Base-by-base conservation (phyloP, 2,113 vertebrate genomes). In the Ctenodactylus gundi region DNA sequence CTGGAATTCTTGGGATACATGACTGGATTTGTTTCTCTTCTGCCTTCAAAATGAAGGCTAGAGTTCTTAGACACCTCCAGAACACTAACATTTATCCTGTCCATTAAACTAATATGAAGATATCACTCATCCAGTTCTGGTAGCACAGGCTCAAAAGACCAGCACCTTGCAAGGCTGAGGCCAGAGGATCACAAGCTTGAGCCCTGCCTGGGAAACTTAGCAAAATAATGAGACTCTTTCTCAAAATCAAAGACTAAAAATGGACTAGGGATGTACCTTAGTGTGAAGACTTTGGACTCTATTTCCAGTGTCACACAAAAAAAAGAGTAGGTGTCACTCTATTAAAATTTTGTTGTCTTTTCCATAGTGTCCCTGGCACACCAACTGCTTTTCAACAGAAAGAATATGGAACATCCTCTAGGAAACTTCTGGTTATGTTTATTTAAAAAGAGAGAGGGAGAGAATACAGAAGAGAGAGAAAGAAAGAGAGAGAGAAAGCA, bases 381-480 rank as follows among this genome's bases (percentile, higher is more conserved):
- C 58, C 87, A 70, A 96, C 86, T 89, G 51, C 92, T 95, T 95
- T 98, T 94, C 88, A 98, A 96, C 96, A 98, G 96, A 80, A 97
- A 97, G 96, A 96, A 90, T 92, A 97, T 93, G 93, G 98, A 98
- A 96, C 64, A 97, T 96, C 96, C 96, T 97, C 93, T 70, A 92
- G 98, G 97, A 97, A 98, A 96, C 93, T 72, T 78, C 84, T 97
- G 98, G 96, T 97, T 97, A 97, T 95, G 96, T 98, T 98, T 98
- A 95, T 98, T 98, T 98, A 97, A 96, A 31, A 23, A 25, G 23
- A 27, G 41, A 10, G n/a, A 39, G 20, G 20, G 7, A 20, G 5
- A 8, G 34, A 67, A n/a, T n/a, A n/a, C 91, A 92, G 49, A 39
- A 83, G 62, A 96, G 58, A 72, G 20, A 31, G 64, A 93, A 6